Percentiles rank a stretch among this genome's conserved stretches.
Conservation (phyloP, 2,113 vertebrate genomes). For the Sebastes schlegelii region DNA sequence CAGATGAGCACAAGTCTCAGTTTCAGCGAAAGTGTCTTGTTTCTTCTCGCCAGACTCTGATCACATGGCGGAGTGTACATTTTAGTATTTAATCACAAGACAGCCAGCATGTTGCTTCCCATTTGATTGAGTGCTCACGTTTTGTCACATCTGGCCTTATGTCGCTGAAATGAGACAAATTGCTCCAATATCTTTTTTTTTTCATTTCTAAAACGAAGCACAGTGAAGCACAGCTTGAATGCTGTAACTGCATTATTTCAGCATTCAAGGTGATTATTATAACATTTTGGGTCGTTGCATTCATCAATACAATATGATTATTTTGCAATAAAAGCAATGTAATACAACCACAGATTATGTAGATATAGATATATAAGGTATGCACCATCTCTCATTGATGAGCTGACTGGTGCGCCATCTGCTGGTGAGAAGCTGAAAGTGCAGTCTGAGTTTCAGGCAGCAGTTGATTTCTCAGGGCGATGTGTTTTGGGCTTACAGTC, state of each 20-base stretch:
- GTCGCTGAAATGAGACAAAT: slow-evolving; percentile 4
- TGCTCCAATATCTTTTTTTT: neutral
- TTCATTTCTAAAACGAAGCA: slow-evolving; percentile 9
- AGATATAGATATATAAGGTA: neutral
- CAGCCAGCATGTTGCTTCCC: slow-evolving; percentile 1
- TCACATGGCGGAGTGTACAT: slow-evolving; percentile 24
- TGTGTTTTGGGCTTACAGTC: slow-evolving; percentile 48
- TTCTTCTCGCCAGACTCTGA: slow-evolving; percentile 20
- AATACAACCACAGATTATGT: neutral
- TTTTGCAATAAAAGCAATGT: slow-evolving; percentile 24
- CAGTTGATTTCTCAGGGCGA: slow-evolving; percentile 60
- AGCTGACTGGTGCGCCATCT: slow-evolving; percentile 48
- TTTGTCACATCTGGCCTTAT: slow-evolving; percentile 7
- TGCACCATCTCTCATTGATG: neutral
- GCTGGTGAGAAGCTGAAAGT: slow-evolving; percentile 48
- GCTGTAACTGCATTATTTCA: neutral
- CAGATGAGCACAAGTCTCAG: slow-evolving; percentile 16
- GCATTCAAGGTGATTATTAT: neutral
- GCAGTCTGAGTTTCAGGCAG: slow-evolving; percentile 42
- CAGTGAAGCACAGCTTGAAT: slow-evolving; percentile 22
- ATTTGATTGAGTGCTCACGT: slow-evolving; percentile 6
- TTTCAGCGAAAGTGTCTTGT: slow-evolving; percentile 28
- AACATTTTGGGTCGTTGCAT: neutral
- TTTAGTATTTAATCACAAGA: slow-evolving; percentile 42
- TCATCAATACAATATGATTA: neutral